phyloP scores from a whole-genome alignment of 2,113 vertebrate species.

The Clarias macrocephalus region DNA sequence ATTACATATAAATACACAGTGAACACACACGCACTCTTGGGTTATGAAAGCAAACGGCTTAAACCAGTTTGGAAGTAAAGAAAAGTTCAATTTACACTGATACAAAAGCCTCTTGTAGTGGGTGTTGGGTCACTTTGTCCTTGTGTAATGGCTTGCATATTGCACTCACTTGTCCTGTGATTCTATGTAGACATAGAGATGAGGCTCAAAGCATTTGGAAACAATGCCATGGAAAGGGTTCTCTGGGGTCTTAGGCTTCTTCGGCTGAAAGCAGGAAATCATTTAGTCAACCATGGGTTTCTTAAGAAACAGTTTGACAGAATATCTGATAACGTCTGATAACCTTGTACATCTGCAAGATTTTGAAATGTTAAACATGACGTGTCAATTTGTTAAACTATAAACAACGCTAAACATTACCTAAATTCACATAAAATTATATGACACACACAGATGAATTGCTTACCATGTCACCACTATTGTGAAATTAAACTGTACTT shows the following conservation, averaged over 20 bases:
- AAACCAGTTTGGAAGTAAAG: constrained; percentile 6
- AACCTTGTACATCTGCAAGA: background rate
- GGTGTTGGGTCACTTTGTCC: constrained; percentile 1
- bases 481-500: constrained; percentile 29
- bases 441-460: background rate
- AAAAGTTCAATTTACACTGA: constrained; percentile 25
- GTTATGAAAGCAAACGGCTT: background rate
- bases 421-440: background rate
- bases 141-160: constrained; percentile 38
- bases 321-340: constrained; percentile 2
- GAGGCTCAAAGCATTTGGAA: constrained; percentile 98
- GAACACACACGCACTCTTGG: background rate
- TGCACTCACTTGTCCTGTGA: constrained; percentile 96
- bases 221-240: constrained; percentile 97
- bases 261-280: constrained; percentile 78
- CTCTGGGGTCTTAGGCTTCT: constrained; percentile 91
- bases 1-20: constrained; percentile 49
- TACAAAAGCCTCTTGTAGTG: constrained; percentile 7
- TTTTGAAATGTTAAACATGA: constrained; percentile 7
- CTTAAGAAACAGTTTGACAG: background rate
- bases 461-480: background rate
- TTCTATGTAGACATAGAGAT: constrained; percentile 98
- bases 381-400: background rate
- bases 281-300: constrained; percentile 29
- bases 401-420: background rate